These are phyloP conservation scores for Myoxocephalus aenaeus DNA, from an alignment of 2,797 vertebrate genomes.

Conservation along the genomic window DNA sequence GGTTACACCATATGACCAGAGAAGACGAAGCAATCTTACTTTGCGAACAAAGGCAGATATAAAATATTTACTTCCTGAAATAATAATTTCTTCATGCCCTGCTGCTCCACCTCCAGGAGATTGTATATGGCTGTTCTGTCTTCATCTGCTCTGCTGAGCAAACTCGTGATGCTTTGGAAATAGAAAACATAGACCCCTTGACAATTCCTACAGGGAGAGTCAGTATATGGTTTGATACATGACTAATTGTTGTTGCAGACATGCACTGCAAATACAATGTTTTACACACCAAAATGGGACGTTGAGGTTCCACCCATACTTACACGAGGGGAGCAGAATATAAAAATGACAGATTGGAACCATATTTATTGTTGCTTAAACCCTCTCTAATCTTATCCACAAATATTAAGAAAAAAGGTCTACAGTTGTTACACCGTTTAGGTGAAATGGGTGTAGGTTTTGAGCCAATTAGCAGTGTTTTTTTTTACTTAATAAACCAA, in stretches of 20 bases:
- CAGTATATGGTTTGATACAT: slow-evolving; percentile 1
- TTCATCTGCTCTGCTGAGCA: slow-evolving; percentile 53
- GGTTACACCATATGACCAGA: slow-evolving; percentile 20
- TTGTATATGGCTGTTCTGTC: slow-evolving; percentile 34
- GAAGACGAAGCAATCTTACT: slow-evolving; percentile 19
- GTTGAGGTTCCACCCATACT: background rate
- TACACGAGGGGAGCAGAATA: background rate
- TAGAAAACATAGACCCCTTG: slow-evolving; percentile 12
- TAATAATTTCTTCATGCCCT: slow-evolving; percentile 51
- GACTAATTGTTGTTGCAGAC: slow-evolving; percentile 7
- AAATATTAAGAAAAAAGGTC: background rate
- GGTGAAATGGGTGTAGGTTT: background rate
- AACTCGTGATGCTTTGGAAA: slow-evolving; percentile 36
- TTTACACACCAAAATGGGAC: background rate
- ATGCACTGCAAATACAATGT: background rate
- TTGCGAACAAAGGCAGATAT: slow-evolving; percentile 42
- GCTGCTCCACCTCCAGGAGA: slow-evolving; percentile 44
- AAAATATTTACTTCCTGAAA: slow-evolving; percentile 44
- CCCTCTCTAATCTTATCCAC: background rate
- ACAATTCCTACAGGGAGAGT: slow-evolving; percentile 10
- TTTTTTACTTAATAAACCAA: slow-evolving; percentile 1
- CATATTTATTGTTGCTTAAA: background rate
- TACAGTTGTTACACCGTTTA: background rate
- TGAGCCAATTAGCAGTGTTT: background rate
- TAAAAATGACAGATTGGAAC: background rate